Conservation (phyloP, 2,888 invertebrate species). For the Luperina nickerlii region DNA sequence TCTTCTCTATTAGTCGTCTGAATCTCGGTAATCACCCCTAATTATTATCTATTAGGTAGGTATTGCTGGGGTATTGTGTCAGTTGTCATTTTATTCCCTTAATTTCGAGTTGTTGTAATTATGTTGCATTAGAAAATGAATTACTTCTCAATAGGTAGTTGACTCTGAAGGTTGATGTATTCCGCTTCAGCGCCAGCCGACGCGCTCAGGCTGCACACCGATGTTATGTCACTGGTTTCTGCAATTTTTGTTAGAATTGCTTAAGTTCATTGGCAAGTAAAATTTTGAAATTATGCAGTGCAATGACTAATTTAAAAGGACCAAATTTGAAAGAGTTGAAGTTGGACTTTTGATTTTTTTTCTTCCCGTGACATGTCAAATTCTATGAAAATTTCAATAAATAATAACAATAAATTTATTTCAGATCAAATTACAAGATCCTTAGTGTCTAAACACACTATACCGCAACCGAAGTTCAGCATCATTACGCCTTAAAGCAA, state of each 20-base stretch:
- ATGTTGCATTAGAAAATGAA: constrained; percentile 30
- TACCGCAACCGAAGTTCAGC: too few relatives aligned
- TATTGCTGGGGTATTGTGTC: not conserved
- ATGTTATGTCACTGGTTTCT: constrained; percentile 94
- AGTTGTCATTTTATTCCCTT: not conserved
- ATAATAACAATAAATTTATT: too few relatives aligned
- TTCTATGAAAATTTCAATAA: not conserved
- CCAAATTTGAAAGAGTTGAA: not conserved
- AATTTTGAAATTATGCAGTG: not conserved
- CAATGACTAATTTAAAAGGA: not conserved
- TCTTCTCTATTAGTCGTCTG: too few relatives aligned
- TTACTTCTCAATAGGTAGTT: constrained; percentile 77
- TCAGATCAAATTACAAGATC: too few relatives aligned
- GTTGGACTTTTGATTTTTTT: not conserved
- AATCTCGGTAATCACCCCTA: too few relatives aligned
- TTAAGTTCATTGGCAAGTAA: not conserved
- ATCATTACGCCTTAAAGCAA: too few relatives aligned
- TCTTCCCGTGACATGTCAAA: not conserved
- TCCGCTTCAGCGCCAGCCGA: constrained; percentile 91
- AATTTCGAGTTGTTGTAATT: too few relatives aligned
- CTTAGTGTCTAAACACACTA: too few relatives aligned
- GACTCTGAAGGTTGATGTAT: constrained; percentile 81
- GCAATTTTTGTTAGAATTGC: constrained; percentile 55
- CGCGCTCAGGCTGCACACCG: constrained; percentile 93
- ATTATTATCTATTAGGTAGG: not conserved